Percentiles rank a stretch among this genome's conserved stretches.
Conservation (phyloP, 1,140 invertebrate species). For the Acromyrmex echinatior region DNA sequence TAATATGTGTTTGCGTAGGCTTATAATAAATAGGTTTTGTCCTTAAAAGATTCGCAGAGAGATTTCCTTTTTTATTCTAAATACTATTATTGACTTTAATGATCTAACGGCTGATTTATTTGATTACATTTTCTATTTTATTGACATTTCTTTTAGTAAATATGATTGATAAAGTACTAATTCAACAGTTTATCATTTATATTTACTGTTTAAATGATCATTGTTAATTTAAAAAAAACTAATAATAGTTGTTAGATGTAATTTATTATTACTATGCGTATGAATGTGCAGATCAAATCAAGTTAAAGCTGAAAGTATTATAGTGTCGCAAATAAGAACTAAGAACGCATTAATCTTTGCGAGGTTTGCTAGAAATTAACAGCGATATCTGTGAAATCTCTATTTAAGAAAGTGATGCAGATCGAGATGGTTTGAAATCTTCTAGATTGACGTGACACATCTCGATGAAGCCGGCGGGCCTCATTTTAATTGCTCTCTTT, state of each 20-base stretch:
- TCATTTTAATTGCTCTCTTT: constrained; percentile 59
- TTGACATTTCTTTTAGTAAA: neutral
- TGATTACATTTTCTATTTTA: neutral
- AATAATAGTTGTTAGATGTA: neutral
- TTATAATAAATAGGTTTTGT: constrained; percentile 24
- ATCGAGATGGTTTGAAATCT: constrained; percentile 5
- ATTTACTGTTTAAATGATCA: neutral
- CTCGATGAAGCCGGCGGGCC: constrained; percentile 49
- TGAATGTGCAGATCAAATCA: neutral
- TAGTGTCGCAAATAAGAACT: neutral
- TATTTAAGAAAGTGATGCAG: constrained; percentile 49
- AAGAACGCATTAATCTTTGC: neutral
- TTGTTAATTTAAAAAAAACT: neutral
- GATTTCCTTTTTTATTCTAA: neutral
- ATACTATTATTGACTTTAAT: neutral
- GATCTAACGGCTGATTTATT: neutral
- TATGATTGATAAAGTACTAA: neutral
- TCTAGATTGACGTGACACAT: constrained; percentile 36
- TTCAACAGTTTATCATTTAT: neutral
- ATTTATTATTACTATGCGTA: constrained; percentile 6
- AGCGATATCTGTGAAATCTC: constrained; percentile 60
- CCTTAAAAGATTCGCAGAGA: neutral
- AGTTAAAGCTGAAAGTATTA: neutral
- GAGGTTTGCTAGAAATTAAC: constrained; percentile 36
- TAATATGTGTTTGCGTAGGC: constrained; percentile 25